These are phyloP conservation scores for Selene dorsalis DNA, from an alignment of 2,797 vertebrate species.

Conservation along the genomic window DNA sequence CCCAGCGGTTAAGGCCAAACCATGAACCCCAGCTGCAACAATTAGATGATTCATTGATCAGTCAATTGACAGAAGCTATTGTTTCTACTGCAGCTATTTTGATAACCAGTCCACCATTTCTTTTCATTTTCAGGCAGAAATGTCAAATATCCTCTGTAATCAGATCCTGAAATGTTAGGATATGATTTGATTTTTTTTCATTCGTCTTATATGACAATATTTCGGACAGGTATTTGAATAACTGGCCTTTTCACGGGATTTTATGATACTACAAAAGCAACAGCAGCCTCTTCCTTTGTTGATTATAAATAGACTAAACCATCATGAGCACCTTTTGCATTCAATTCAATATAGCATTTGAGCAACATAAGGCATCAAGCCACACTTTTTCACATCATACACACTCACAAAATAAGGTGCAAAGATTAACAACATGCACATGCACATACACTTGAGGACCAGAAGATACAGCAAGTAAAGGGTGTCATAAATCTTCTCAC, in stretches of 20 bases:
- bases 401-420: conserved; percentile 1
- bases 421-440: conserved; percentile 4
- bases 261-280: too few relatives aligned
- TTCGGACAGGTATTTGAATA: neutral
- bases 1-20: neutral
- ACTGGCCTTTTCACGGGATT: too few relatives aligned
- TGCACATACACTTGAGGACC: neutral
- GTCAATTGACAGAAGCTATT: neutral
- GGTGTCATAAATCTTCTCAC: conserved; percentile 48
- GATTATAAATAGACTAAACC: too few relatives aligned
- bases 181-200: neutral
- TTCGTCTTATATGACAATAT: neutral
- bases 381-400: neutral
- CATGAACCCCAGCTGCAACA: neutral
- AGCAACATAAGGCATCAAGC: neutral
- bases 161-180: neutral
- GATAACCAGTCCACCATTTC: neutral
- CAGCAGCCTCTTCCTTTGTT: too few relatives aligned
- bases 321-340: neutral
- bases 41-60: neutral
- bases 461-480: conserved; percentile 42
- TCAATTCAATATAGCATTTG: conserved; percentile 1
- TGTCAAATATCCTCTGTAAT: neutral
- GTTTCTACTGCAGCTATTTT: neutral
- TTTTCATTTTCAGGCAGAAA: neutral